Evolutionary conservation across 1,140 invertebrate species (phyloP).

Genomic region (Pseudomyrmex flavicornis): DNA sequence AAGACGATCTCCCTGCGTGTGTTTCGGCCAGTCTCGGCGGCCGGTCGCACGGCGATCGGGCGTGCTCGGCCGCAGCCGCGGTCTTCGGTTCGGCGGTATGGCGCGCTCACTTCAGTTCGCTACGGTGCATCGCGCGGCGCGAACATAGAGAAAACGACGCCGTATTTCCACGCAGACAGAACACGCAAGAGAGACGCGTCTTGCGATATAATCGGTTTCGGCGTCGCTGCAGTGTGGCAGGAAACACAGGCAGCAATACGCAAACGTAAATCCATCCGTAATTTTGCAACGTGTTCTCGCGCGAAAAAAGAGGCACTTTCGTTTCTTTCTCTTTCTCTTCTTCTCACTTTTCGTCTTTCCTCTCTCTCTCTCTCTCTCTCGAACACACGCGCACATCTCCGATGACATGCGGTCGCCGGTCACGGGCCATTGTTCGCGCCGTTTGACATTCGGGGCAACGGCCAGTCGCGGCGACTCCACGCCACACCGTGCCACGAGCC

Average conservation of each 20-base stretch:
- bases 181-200: neutral
- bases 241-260: neutral
- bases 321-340: neutral
- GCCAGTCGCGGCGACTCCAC: constrained; percentile 28
- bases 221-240: constrained; percentile 35
- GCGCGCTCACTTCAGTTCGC: constrained; percentile 42
- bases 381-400: constrained; percentile 8
- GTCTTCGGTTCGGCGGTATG: neutral
- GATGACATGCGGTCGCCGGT: constrained; percentile 41
- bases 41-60: constrained; percentile 48
- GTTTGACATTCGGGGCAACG: constrained; percentile 55
- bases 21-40: constrained; percentile 37
- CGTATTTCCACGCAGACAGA: neutral
- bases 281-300: neutral
- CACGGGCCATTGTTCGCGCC: constrained; percentile 40
- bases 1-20: neutral
- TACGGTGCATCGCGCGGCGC: constrained; percentile 36
- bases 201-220: neutral
- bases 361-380: neutral
- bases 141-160: neutral
- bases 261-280: neutral
- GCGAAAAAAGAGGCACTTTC: too few relatives aligned
- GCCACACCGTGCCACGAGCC: constrained; percentile 5
- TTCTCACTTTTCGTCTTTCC: neutral
- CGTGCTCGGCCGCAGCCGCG: constrained; percentile 13